These are phyloP conservation scores for Mythimna impura DNA, from an alignment of 2,888 invertebrate genomes.

Conservation along the genomic window DNA sequence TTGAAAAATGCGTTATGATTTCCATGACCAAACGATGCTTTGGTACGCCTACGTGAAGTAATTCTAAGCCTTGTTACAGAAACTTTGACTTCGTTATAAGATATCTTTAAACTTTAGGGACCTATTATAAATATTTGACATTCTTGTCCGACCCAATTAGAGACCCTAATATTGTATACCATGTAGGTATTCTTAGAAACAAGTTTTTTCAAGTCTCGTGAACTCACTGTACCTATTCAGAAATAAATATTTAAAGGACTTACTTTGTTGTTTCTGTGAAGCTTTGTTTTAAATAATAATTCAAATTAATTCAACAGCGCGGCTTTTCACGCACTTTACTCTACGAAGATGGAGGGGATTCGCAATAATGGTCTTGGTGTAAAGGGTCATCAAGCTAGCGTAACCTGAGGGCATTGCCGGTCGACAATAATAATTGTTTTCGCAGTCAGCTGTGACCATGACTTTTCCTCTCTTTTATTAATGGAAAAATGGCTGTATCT, in stretches of 20 bases:
- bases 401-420: constrained; percentile 2
- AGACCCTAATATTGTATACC: constrained; percentile 31
- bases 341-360: not conserved
- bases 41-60: constrained; percentile 10
- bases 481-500: not conserved
- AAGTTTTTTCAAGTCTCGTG: constrained; percentile 13
- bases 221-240: not conserved
- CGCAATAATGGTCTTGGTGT: constrained; percentile 17
- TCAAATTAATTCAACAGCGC: not conserved
- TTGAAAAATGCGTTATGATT: not conserved
- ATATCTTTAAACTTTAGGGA: constrained; percentile 54
- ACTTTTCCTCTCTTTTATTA: not conserved
- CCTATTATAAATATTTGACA: constrained; percentile 49
- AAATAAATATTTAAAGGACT: constrained; percentile 5
- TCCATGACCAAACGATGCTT: constrained; percentile 11
- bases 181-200: constrained; percentile 33
- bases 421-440: constrained; percentile 13
- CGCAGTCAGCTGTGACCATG: not conserved
- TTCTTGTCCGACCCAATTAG: constrained; percentile 51
- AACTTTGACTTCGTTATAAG: constrained; percentile 46
- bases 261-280: constrained; percentile 16
- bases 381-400: constrained; percentile 16
- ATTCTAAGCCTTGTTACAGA: constrained; percentile 46
- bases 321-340: constrained; percentile 3
- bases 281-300: constrained; percentile 10